Conservation (phyloP, 2,113 vertebrate species). For the Passer montanus region DNA sequence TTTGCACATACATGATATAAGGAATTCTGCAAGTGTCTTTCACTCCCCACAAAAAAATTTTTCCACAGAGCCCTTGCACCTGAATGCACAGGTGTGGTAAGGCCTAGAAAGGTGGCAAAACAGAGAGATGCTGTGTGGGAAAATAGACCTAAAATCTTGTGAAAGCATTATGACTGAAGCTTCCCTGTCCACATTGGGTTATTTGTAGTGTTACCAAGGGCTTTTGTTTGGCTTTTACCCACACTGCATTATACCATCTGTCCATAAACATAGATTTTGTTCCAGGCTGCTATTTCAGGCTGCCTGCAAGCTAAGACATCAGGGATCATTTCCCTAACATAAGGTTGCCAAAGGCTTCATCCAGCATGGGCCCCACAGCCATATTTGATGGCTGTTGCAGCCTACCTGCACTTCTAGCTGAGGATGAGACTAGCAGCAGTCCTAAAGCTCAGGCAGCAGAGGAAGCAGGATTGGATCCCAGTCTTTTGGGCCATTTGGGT, state of each 20-base stretch:
- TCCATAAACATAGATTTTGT: not conserved
- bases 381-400: not conserved
- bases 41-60: not conserved
- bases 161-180: not conserved
- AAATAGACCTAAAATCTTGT: not conserved
- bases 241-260: not conserved
- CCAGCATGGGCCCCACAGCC: not conserved
- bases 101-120: not conserved
- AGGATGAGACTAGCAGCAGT: not conserved
- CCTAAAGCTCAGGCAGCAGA: not conserved
- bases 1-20: fast-evolving
- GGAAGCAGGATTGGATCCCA: not conserved
- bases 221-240: not conserved
- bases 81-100: not conserved
- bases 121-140: not conserved
- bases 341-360: not conserved
- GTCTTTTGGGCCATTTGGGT: not conserved
- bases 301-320: not conserved
- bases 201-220: not conserved
- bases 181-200: not conserved
- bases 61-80: not conserved
- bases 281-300: not conserved
- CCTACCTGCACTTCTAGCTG: not conserved
- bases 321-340: not conserved
- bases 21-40: not conserved